phyloP scores from a whole-genome alignment of 2,113 vertebrate genomes.

The Nicator chloris region DNA sequence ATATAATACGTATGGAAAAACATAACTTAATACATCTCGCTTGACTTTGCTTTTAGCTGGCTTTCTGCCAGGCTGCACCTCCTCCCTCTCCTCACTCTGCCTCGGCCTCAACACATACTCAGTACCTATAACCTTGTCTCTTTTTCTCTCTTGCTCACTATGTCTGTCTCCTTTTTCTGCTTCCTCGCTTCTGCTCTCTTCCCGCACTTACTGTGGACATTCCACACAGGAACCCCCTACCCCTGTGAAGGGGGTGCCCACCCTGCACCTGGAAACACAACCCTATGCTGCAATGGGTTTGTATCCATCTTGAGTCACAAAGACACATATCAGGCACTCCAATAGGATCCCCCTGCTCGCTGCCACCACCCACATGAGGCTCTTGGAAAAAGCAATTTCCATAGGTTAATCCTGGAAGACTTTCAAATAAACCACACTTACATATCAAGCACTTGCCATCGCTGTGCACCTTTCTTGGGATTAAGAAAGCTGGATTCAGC shows the following conservation, averaged over 20 bases:
- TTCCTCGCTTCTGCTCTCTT: neutral
- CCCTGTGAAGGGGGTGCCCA: neutral
- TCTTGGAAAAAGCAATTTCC: neutral
- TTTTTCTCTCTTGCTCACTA: neutral
- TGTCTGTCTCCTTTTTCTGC: neutral
- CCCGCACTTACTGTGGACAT: neutral
- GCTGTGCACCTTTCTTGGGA: neutral
- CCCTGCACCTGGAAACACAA: neutral
- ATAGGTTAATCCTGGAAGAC: neutral
- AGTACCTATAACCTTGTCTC: neutral
- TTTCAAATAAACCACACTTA: neutral
- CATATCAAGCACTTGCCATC: neutral
- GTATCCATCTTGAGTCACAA: neutral
- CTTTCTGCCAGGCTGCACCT: neutral
- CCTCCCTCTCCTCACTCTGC: neutral
- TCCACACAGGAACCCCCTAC: neutral
- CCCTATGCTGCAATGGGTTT: accelerated
- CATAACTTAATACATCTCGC: neutral
- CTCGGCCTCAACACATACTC: neutral
- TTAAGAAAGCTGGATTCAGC: neutral
- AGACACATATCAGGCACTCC: neutral
- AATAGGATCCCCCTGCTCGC: accelerated
- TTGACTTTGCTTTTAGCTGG: neutral
- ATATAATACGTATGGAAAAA: neutral
- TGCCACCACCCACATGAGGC: accelerated